These are phyloP conservation scores for Erebia palarica DNA, from an alignment of 2,888 invertebrate genomes.

Conservation along the genomic window DNA sequence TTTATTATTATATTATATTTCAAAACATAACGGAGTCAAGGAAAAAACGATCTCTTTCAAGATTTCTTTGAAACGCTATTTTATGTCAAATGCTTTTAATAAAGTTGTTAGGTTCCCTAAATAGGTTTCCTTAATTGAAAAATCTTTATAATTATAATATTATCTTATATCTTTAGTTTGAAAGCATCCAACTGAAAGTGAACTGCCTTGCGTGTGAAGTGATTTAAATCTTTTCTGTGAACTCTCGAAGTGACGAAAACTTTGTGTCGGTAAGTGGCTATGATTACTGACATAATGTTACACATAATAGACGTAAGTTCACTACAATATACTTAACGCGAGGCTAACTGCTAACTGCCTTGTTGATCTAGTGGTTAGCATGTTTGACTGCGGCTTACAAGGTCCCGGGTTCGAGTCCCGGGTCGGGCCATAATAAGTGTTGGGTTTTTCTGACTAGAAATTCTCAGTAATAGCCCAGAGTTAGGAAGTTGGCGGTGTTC, in stretches of 20 bases:
- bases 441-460: too few species aligned
- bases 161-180: constrained; percentile 27
- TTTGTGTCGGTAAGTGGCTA: constrained; percentile 26
- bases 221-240: constrained; percentile 36
- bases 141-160: neutral
- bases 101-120: neutral
- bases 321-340: too few species aligned
- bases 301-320: neutral
- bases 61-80: constrained; percentile 4
- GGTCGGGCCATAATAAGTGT: too few species aligned
- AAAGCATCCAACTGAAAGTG: constrained; percentile 34
- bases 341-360: too few species aligned
- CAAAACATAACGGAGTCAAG: constrained; percentile 19
- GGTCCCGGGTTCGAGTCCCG: too few species aligned
- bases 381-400: too few species aligned
- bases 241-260: constrained; percentile 29
- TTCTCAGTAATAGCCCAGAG: too few species aligned
- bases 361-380: too few species aligned
- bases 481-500: too few species aligned
- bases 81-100: neutral
- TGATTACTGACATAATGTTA: neutral
- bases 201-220: constrained; percentile 35
- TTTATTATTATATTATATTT: constrained; percentile 23
- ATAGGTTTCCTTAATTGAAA: neutral
- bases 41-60: constrained; percentile 21